Base-by-base conservation (phyloP, 1,140 invertebrate genomes). In the Anastrepha obliqua region DNA sequence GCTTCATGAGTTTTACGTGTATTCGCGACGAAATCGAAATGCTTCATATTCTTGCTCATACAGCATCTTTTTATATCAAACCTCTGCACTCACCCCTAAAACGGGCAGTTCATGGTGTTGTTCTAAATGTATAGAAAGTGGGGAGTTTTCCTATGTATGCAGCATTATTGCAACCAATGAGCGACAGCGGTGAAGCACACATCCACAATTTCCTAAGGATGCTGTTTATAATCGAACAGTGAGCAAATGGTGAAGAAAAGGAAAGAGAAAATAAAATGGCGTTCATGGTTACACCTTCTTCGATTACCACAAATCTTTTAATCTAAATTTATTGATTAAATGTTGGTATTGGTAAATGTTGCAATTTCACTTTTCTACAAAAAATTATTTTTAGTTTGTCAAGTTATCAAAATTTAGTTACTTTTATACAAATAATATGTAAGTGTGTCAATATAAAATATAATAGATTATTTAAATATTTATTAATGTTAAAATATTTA, bases 11-110 rank as follows among this genome's bases (percentile, higher is more conserved):
- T 20, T 2, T 20, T 51, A n/a, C n/a, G 6, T 42, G n/a, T 81
- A 20, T 20, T 29, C 74, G 17, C 47, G 47, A 9, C 8, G 1
- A 29, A 58, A 29, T 81, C n/a, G 8, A 81, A 81, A 81, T 81
- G 67, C n/a, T 55, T 51, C 17, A 55, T 81, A 20, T 81, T n/a
- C 74, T 29, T 81, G 74, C 2, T 7, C 3, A n/a, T n/a, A 29
- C 47, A 81, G 74, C 74, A 81, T 81, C 74, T n/a, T 81, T 81
- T 81, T 81, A 81, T 81, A 81, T 44, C 5, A 42, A 9, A 20
- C 3, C 7, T 81, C 5, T 3, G 6, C 20, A 58, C 6, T 47
- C 47, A 51, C 47, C 74, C 9, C 47, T 42, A 55, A 11, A 81
- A 74, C 17, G 6, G 13, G 60, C 20, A 4, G 3, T 20, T n/a